phyloP scores from a whole-genome alignment of 1,140 invertebrate genomes.

The Popillia japonica region DNA sequence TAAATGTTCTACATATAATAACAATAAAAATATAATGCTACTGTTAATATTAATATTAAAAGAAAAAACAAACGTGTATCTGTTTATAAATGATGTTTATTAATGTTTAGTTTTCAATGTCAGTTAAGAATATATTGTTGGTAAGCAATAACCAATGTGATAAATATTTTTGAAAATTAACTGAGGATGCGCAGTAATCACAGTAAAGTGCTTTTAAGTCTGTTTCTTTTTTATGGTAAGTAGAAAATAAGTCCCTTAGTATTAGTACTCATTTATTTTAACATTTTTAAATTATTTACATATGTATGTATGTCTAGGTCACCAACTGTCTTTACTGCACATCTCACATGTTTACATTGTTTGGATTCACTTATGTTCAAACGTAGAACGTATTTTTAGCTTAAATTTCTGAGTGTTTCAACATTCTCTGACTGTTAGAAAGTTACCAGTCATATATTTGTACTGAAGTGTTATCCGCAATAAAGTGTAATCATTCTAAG shows the following conservation, averaged over 20 bases:
- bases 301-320: not conserved
- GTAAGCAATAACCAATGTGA: conserved; percentile 40
- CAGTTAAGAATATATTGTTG: conserved; percentile 39
- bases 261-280: conserved; percentile 22
- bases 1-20: conserved; percentile 33
- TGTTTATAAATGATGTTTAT: conserved; percentile 32
- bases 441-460: conserved; percentile 39
- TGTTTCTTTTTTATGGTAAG: conserved; percentile 13
- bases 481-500: conserved; percentile 35
- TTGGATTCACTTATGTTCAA: conserved; percentile 20
- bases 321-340: conserved; percentile 16
- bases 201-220: conserved; percentile 25
- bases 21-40: conserved; percentile 19
- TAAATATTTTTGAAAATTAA: conserved; percentile 32
- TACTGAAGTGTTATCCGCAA: conserved; percentile 36
- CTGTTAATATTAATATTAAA: conserved; percentile 25
- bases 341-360: conserved; percentile 15
- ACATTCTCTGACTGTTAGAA: conserved; percentile 39
- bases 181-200: not conserved
- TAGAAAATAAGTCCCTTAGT: conserved; percentile 16
- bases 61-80: conserved; percentile 29
- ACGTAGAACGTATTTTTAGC: conserved; percentile 36
- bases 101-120: conserved; percentile 35
- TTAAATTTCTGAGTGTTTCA: conserved; percentile 36
- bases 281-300: conserved; percentile 24